These are phyloP conservation scores for Adoxophyes honmai DNA, from an alignment of 1,140 invertebrate genomes.

Conservation along the genomic window DNA sequence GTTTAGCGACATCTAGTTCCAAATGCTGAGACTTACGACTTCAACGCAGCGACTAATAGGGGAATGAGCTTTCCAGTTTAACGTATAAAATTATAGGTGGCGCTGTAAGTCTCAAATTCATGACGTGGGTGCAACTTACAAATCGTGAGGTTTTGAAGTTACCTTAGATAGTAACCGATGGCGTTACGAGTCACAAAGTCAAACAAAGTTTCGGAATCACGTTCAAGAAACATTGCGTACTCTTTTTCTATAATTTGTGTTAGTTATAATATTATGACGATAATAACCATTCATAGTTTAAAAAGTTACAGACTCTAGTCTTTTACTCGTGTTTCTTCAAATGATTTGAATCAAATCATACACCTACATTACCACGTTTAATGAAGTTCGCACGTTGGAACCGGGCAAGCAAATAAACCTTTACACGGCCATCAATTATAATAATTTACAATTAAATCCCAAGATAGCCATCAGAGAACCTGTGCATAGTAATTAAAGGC, in stretches of 20 bases:
- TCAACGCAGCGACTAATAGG: not conserved
- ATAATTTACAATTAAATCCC: constrained; percentile 12
- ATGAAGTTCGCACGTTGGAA: constrained; percentile 3
- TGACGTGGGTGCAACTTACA: not conserved
- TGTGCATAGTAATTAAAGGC: constrained; percentile 4
- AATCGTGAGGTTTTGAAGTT: not conserved
- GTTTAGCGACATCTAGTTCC: not conserved
- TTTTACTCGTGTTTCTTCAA: too few relatives aligned
- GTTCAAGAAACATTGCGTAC: too few relatives aligned
- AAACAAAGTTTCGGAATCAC: not conserved
- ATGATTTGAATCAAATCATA: too few relatives aligned
- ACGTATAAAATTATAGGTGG: too few relatives aligned
- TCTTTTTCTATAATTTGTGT: too few relatives aligned
- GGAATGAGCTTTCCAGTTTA: not conserved
- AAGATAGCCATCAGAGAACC: constrained; percentile 7
- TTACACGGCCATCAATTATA: not conserved
- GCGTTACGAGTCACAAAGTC: not conserved
- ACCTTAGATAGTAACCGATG: not conserved
- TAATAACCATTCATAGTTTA: too few relatives aligned
- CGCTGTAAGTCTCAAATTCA: too few relatives aligned
- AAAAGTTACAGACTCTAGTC: too few relatives aligned
- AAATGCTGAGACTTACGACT: not conserved
- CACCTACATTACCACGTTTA: not conserved
- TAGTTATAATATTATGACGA: too few relatives aligned
- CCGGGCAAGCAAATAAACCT: not conserved